Evolutionary conservation across 2,888 invertebrate genomes (phyloP).

Genomic region (Mechanitis mazaeus): DNA sequence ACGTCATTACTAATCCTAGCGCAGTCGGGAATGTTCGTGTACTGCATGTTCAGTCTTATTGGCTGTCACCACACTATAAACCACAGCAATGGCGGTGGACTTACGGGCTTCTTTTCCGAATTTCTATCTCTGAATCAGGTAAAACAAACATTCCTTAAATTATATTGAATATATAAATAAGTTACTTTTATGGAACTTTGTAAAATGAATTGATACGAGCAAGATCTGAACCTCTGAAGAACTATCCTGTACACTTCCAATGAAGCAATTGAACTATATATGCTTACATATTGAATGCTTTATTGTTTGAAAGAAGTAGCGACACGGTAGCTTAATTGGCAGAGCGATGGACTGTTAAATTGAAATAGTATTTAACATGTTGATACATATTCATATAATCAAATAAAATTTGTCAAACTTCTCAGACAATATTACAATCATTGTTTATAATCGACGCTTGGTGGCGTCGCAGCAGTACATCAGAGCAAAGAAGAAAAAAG

Average conservation of each 20-base stretch:
- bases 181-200: no score
- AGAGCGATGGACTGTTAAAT: no score
- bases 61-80: constrained; percentile 82
- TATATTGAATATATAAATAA: no score
- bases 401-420: constrained; percentile 28
- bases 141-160: constrained; percentile 11
- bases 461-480: constrained; percentile 84
- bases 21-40: constrained; percentile 91
- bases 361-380: no score
- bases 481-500: constrained; percentile 82
- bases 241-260: neutral
- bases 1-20: constrained; percentile 90
- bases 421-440: constrained; percentile 83
- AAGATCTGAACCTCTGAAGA: no score
- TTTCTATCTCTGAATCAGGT: constrained; percentile 84
- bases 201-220: no score
- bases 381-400: no score
- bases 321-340: no score
- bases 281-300: no score
- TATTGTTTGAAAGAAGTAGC: no score
- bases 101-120: constrained; percentile 82
- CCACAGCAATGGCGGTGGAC: constrained; percentile 72
- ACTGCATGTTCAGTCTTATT: constrained; percentile 91
- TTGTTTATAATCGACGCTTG: constrained; percentile 85
- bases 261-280: no score